These are phyloP conservation scores for Nymphicus hollandicus DNA, from an alignment of 2,113 vertebrate genomes.

Conservation along the genomic window DNA sequence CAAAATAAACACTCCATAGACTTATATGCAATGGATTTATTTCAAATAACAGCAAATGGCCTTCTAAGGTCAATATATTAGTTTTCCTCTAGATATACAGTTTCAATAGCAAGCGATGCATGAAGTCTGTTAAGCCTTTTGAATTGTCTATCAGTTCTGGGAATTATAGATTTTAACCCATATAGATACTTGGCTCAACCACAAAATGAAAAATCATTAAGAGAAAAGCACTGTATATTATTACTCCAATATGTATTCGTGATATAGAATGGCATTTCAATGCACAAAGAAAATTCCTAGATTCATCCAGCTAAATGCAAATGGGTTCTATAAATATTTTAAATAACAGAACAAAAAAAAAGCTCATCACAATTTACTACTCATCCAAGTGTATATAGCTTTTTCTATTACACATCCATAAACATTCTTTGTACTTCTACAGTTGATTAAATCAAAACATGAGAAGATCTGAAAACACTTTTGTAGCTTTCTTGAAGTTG, in stretches of 20 bases:
- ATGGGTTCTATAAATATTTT: constrained; percentile 31
- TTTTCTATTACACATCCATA: constrained; percentile 22
- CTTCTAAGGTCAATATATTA: constrained; percentile 63
- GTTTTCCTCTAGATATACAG: constrained; percentile 44
- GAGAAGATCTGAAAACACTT: constrained; percentile 24
- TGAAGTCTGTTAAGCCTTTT: constrained; percentile 59
- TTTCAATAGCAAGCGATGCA: constrained; percentile 60
- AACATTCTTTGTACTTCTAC: constrained; percentile 10
- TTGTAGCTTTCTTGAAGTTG: background rate
- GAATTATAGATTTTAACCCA: constrained; percentile 69
- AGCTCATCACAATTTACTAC: constrained; percentile 15
- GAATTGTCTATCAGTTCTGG: constrained; percentile 70
- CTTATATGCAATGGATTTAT: background rate
- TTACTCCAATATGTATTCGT: constrained; percentile 24
- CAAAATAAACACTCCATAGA: constrained; percentile 6
- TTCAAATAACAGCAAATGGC: constrained; percentile 34
- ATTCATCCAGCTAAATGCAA: constrained; percentile 32
- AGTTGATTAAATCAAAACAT: constrained; percentile 25
- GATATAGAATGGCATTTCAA: constrained; percentile 49
- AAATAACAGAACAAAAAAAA: background rate
- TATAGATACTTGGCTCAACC: constrained; percentile 61
- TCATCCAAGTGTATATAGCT: background rate
- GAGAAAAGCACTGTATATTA: constrained; percentile 50
- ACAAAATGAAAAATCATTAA: constrained; percentile 69
- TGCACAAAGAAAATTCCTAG: constrained; percentile 17